Evolutionary conservation across 2,113 vertebrate species (phyloP).

Genomic region (Cairina moschata): DNA sequence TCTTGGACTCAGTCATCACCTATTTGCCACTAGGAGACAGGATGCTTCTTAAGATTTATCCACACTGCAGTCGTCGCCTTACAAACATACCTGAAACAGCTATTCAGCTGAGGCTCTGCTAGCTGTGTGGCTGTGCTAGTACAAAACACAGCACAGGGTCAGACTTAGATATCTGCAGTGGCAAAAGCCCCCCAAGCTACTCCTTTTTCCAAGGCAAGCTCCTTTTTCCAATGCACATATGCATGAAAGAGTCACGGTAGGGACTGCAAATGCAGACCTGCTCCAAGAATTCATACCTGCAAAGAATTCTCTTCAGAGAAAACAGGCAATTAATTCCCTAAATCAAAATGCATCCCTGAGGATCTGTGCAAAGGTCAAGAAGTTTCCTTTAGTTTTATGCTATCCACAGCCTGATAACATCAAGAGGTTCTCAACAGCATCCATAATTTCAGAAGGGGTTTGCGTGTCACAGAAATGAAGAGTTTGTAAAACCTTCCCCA

Average conservation of each 20-base stretch:
- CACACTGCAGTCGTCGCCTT: accelerated
- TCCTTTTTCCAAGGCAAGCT: background rate
- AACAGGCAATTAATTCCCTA: slow-evolving; percentile 5
- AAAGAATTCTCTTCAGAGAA: background rate
- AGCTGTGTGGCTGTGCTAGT: background rate
- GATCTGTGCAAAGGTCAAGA: background rate
- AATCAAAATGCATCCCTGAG: background rate
- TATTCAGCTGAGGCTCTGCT: background rate
- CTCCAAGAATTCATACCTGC: background rate
- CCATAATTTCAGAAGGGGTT: background rate
- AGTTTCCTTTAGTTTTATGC: background rate
- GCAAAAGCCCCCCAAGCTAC: background rate
- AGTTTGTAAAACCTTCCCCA: background rate
- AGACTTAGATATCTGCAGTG: background rate
- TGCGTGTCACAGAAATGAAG: background rate
- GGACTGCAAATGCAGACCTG: background rate
- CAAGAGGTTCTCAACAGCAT: background rate
- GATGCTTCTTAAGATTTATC: background rate
- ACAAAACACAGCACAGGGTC: background rate
- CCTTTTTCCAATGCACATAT: background rate
- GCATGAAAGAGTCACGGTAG: background rate
- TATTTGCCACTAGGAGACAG: background rate
- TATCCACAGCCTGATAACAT: background rate
- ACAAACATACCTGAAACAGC: background rate
- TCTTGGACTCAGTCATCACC: background rate